phyloP scores from a whole-genome alignment of 2,888 invertebrate genomes.

The Agrotis puta region DNA sequence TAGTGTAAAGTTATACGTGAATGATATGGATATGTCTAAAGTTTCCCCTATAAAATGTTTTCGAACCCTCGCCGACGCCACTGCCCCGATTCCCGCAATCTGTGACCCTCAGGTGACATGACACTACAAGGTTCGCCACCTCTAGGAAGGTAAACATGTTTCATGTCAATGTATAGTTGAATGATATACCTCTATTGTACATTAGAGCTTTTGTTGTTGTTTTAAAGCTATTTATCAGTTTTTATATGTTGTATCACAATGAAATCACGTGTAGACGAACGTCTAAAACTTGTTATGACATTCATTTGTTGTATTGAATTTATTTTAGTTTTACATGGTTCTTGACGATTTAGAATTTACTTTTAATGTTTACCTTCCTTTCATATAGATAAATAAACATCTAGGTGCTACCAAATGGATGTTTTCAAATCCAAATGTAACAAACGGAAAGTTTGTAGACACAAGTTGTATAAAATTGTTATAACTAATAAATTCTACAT shows the following conservation, averaged over 20 bases:
- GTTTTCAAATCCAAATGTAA: constrained; percentile 49
- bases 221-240: constrained; percentile 79
- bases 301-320: constrained; percentile 69
- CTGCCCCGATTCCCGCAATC: constrained; percentile 14
- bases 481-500: constrained; percentile 62
- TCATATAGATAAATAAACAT: constrained; percentile 39
- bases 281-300: constrained; percentile 73
- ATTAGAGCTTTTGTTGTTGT: constrained; percentile 77
- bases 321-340: constrained; percentile 70
- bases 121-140: constrained; percentile 43
- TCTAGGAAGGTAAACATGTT: constrained; percentile 55
- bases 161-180: constrained; percentile 68
- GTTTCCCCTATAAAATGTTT: constrained; percentile 1
- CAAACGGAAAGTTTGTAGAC: constrained; percentile 54
- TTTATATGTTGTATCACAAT: constrained; percentile 71
- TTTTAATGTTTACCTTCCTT: constrained; percentile 58
- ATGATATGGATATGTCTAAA: constrained; percentile 15
- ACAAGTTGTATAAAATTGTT: constrained; percentile 64
- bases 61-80: constrained; percentile 14
- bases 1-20: constrained; percentile 36
- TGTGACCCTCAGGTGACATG: constrained; percentile 33
- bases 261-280: constrained; percentile 75
- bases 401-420: constrained; percentile 69
- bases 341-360: constrained; percentile 62
- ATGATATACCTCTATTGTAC: constrained; percentile 75